A percentile compares a stretch with the other conserved stretches of the same genome.
phyloP scores from a whole-genome alignment of 2,888 invertebrate genomes.

The Lasioglossum leucozonium region DNA sequence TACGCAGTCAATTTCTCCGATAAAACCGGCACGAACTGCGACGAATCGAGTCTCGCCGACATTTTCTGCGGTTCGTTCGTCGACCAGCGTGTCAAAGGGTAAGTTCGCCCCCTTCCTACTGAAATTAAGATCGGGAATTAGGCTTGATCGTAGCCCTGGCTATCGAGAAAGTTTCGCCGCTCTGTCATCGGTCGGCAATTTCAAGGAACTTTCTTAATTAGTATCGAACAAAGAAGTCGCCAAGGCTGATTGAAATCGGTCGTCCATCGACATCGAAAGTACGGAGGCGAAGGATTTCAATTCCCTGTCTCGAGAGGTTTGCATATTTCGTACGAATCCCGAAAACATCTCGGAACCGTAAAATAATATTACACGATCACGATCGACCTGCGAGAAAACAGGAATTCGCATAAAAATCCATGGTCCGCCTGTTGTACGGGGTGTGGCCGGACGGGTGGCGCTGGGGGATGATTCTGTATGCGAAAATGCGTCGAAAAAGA shows the following conservation, averaged over 20 bases:
- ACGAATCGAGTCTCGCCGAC: background rate
- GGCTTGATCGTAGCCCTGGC: background rate
- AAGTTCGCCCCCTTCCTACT: background rate
- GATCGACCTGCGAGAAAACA: no score
- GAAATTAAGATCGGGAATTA: background rate
- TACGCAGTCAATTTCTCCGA: no score
- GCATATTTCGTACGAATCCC: background rate
- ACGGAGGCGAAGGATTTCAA: background rate
- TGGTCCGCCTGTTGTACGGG: no score
- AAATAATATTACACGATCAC: background rate
- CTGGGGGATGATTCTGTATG: no score
- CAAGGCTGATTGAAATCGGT: slow-evolving; percentile 49
- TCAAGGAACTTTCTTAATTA: slow-evolving; percentile 53
- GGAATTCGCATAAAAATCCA: no score
- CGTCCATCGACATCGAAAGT: slow-evolving; percentile 8
- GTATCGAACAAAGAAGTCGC: slow-evolving; percentile 46
- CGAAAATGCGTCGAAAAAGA: no score
- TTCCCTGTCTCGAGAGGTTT: slow-evolving; percentile 15
- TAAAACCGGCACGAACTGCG: background rate
- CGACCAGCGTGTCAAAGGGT: background rate
- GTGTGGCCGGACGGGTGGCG: no score
- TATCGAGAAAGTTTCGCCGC: slow-evolving; percentile 4
- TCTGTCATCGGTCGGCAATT: slow-evolving; percentile 26
- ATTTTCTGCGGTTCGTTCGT: background rate
- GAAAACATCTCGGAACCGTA: background rate